Evolutionary conservation across 2,888 invertebrate genomes (phyloP), one percentile per base, ranked within the genome.

Genomic region (Cyaniris semiargus): DNA sequence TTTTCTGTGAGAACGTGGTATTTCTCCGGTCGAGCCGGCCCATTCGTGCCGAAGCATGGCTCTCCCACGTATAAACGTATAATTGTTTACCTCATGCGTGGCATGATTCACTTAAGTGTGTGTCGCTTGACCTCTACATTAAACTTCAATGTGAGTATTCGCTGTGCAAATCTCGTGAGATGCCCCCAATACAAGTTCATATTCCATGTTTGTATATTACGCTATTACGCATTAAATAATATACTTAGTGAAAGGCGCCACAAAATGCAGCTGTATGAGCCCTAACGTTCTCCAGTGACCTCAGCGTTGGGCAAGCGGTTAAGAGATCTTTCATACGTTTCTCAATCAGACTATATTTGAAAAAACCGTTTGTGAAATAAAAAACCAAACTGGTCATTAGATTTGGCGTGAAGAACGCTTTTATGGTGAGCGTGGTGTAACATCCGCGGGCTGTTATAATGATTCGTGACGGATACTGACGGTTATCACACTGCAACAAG

Each of bases 291-390:
- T 66, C 66, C 66, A 31, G 27, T 66, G 66, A 66, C 66, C 66
- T 66, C 66, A 66, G 27, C 15, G 66, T 66, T 66, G 66, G 66
- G 66, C 66, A 31, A 66, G 60, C 23, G 23, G 58, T 58, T 58
- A 21, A 58, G 23, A 66, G 27, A 66, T 66, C 66, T 66, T 60
- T 60, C 23, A 21, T 27, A 2, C 27, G 15, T 66, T 66, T 66
- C 66, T 3, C 66, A 66, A 66, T 66, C 66, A 66, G 66, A 66
- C 66, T 66, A 27, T 66, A 66, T 66, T 66, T 66, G 66, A 66
- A 66, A 66, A 66, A 66, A 66, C 66, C 66, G 66, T 66, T 66
- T 66, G 66, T 66, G 66, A 31, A 66, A 66, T 66, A 66, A 66
- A 66, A 66, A 66, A 27, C 27, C 27, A 27, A 66, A 31, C 66